phyloP scores from a whole-genome alignment of 2,113 vertebrate species.

The Lepus timidus region DNA sequence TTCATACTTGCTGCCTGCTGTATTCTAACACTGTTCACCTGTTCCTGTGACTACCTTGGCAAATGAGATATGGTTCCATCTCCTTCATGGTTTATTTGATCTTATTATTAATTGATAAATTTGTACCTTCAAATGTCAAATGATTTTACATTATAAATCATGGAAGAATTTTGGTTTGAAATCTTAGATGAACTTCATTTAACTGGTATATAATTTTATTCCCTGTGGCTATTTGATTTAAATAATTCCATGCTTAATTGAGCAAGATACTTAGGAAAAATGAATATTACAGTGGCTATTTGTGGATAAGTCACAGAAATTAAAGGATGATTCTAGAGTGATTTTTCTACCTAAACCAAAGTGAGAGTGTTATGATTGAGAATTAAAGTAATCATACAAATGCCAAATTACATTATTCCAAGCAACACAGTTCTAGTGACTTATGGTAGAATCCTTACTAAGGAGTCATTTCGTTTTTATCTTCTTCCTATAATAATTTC shows the following conservation, averaged over 20 bases:
- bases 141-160: conserved; percentile 74
- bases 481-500: neutral
- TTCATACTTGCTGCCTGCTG: neutral
- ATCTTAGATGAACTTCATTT: conserved; percentile 79
- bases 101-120: conserved; percentile 48
- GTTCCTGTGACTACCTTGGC: neutral
- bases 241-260: conserved; percentile 81
- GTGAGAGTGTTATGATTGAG: conserved; percentile 28
- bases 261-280: conserved; percentile 72
- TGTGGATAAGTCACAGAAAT: conserved; percentile 72
- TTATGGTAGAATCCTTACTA: neutral
- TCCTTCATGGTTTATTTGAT: neutral
- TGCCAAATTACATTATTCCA: neutral
- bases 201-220: conserved; percentile 76
- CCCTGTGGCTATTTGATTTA: conserved; percentile 77
- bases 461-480: neutral
- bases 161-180: conserved; percentile 62
- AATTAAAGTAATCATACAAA: conserved; percentile 65
- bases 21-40: conserved; percentile 48
- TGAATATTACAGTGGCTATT: conserved; percentile 67
- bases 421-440: conserved; percentile 15
- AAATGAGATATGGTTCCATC: conserved; percentile 19
- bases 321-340: conserved; percentile 66
- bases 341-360: conserved; percentile 66
- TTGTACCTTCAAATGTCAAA: conserved; percentile 36